Evolutionary conservation across 2,888 invertebrate species (phyloP).

Genomic region (Torymus tubicola): DNA sequence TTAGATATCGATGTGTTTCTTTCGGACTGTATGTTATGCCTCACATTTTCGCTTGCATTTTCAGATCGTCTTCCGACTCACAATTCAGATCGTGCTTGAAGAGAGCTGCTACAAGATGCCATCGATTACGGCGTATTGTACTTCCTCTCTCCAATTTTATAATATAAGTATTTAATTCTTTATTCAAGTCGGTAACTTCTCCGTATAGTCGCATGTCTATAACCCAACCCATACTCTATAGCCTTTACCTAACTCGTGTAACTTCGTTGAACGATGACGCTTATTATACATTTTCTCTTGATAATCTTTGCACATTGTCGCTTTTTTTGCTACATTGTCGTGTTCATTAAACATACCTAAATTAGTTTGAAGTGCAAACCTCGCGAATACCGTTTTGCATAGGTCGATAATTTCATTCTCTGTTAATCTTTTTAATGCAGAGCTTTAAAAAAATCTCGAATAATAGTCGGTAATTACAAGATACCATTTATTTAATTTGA

Average conservation of each 20-base stretch:
- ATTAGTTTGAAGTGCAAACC: conserved; percentile 25
- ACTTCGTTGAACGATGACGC: conserved; percentile 54
- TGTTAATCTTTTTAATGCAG: conserved; percentile 39
- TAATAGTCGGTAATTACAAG: conserved; percentile 61
- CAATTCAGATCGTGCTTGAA: too few relatives aligned
- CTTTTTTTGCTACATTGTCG: conserved; percentile 38
- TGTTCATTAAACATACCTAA: conserved; percentile 34
- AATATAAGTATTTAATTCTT: background rate
- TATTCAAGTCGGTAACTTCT: conserved; percentile 6
- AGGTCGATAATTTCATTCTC: background rate
- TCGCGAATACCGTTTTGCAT: background rate
- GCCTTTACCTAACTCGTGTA: conserved; percentile 51
- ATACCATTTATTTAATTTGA: too few relatives aligned
- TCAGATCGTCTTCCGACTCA: too few relatives aligned
- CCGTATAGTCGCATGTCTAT: conserved; percentile 56
- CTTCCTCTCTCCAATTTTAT: too few relatives aligned
- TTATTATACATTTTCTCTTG: conserved; percentile 55
- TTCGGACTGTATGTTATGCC: too few relatives aligned
- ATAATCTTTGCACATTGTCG: too few relatives aligned
- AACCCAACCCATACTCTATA: conserved; percentile 64
- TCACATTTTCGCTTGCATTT: too few relatives aligned
- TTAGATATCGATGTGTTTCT: too few relatives aligned
- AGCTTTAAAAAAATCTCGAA: conserved; percentile 60
- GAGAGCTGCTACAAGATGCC: conserved; percentile 43
- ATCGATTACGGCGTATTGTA: conserved; percentile 47